These are phyloP conservation scores for Xiphorhynchus erythropygius DNA, from an alignment of 2,797 vertebrate genomes.

Conservation along the genomic window DNA sequence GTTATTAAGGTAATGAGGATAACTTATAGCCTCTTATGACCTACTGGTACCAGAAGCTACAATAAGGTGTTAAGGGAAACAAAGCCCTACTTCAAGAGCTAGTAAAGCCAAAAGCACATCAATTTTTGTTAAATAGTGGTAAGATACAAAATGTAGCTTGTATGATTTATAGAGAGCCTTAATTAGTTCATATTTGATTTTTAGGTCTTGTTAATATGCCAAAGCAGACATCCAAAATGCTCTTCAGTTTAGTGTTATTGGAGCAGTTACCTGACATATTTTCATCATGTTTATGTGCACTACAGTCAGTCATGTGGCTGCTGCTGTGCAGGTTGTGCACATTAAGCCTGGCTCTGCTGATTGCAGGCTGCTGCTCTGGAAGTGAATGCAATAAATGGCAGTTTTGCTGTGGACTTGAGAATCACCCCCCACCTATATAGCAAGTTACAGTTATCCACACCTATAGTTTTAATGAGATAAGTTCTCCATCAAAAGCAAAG, in stretches of 20 bases:
- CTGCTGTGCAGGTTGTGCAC: neutral
- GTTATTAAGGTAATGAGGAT: slow-evolving; percentile 51
- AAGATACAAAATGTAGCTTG: neutral
- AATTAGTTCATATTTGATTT: slow-evolving; percentile 31
- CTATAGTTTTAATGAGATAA: neutral
- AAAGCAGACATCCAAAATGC: slow-evolving; percentile 17
- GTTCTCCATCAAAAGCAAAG: neutral
- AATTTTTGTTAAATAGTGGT: neutral
- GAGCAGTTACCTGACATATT: neutral
- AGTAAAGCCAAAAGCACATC: neutral
- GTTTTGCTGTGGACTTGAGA: neutral
- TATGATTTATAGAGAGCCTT: slow-evolving; percentile 43
- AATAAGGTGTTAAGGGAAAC: slow-evolving; percentile 18
- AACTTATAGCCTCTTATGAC: slow-evolving; percentile 42
- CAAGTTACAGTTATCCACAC: neutral
- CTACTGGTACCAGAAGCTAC: slow-evolving; percentile 38
- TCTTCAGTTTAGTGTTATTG: slow-evolving; percentile 3
- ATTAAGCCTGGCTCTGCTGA: neutral
- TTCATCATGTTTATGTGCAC: neutral
- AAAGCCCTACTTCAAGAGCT: neutral
- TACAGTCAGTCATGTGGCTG: neutral
- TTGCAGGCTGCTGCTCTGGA: neutral
- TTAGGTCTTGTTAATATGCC: slow-evolving; percentile 46
- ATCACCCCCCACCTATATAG: too few relatives aligned
- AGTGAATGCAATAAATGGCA: neutral